Conservation (phyloP, 1,140 invertebrate genomes). For the Paralvinella palmiformis region DNA sequence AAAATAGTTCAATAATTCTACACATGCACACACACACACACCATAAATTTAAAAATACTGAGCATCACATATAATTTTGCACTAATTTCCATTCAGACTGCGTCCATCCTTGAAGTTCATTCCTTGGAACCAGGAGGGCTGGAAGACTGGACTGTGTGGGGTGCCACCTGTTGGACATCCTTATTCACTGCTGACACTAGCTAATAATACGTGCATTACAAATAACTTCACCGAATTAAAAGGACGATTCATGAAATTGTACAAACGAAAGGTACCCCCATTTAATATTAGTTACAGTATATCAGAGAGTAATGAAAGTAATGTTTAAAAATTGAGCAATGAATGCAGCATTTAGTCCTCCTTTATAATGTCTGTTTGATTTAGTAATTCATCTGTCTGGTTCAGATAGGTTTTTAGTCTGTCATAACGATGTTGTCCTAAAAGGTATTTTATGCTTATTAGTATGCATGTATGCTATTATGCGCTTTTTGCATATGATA, state of each 20-base stretch:
- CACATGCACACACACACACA: neutral
- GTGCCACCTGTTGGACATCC: slow-evolving; percentile 48
- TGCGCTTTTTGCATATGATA: neutral
- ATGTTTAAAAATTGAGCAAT: neutral
- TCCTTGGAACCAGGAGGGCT: slow-evolving; percentile 52
- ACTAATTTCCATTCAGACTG: slow-evolving; percentile 34
- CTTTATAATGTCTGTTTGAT: neutral
- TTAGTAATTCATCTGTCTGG: neutral
- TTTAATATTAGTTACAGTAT: slow-evolving; percentile 15
- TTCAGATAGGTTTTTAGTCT: neutral
- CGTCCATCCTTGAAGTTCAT: slow-evolving; percentile 48
- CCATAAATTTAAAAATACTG: too few relatives aligned
- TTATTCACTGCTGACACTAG: slow-evolving; percentile 47
- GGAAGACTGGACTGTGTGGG: slow-evolving; percentile 53
- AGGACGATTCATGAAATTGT: slow-evolving; percentile 48
- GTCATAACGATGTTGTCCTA: neutral
- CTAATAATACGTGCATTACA: slow-evolving; percentile 51
- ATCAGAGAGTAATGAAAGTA: neutral
- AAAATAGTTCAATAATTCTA: too few relatives aligned
- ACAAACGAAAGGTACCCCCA: slow-evolving; percentile 47
- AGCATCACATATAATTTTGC: too few relatives aligned
- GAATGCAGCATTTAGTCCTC: neutral
- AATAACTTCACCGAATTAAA: slow-evolving; percentile 42
- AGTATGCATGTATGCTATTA: slow-evolving; percentile 2
- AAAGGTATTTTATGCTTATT: neutral